A percentile compares a stretch with the other conserved stretches of the same genome.
These are phyloP conservation scores for Sebastes hubbsi DNA, from an alignment of 2,797 vertebrate species.

Conservation along the genomic window DNA sequence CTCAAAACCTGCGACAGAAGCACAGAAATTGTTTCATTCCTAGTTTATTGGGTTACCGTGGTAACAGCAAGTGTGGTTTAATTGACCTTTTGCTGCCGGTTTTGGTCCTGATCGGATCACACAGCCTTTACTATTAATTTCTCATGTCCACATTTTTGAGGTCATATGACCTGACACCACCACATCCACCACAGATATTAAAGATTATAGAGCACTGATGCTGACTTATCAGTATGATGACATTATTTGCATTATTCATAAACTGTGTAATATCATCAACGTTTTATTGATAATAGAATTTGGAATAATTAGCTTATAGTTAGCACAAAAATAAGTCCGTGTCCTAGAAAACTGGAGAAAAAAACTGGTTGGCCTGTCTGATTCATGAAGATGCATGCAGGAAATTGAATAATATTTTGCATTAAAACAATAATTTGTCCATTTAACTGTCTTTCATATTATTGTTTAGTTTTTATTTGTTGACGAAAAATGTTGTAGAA, in stretches of 20 bases:
- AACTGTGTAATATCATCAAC: background rate
- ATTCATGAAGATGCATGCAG: too few species aligned
- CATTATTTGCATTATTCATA: background rate
- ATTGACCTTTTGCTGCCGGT: background rate
- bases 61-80: background rate
- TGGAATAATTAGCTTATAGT: too few species aligned
- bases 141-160: background rate
- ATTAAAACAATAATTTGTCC: background rate
- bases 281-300: background rate
- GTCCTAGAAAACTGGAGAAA: background rate
- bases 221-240: background rate
- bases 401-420: too few species aligned
- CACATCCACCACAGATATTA: background rate
- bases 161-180: background rate
- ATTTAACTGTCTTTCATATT: background rate
- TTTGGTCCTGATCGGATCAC: background rate
- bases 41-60: background rate
- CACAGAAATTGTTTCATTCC: background rate
- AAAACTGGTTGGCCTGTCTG: background rate
- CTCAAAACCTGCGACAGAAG: background rate
- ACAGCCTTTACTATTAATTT: background rate
- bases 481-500: too few species aligned
- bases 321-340: background rate
- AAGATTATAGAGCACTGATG: background rate
- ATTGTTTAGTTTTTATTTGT: background rate